phyloP scores from a whole-genome alignment of 92 coral and sea anemone genomes.

The Zoanthus solanderi region DNA sequence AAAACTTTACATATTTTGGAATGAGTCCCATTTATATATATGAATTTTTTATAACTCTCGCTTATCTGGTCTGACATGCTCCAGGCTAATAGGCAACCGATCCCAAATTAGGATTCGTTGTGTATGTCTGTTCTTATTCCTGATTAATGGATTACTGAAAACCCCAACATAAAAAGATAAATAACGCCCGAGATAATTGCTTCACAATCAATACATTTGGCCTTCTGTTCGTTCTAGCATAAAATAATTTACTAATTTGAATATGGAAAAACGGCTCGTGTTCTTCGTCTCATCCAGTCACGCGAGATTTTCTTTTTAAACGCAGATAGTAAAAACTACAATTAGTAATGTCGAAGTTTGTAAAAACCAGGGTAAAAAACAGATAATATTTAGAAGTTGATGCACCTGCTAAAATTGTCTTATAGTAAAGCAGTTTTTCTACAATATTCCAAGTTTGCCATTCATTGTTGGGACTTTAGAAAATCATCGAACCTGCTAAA shows the following conservation, averaged over 20 bases:
- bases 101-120: slow-evolving; percentile 91
- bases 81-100: slow-evolving; percentile 58
- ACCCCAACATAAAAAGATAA: slow-evolving; percentile 86
- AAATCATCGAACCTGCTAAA: slow-evolving; percentile 29
- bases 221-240: slow-evolving; percentile 98
- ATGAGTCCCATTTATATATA: slow-evolving; percentile 53
- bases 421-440: slow-evolving; percentile 28
- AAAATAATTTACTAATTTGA: slow-evolving; percentile 95
- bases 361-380: slow-evolving; percentile 10
- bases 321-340: slow-evolving; percentile 29
- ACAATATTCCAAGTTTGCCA: slow-evolving; percentile 15
- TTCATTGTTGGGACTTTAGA: slow-evolving; percentile 45
- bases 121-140: slow-evolving; percentile 51
- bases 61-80: slow-evolving; percentile 49
- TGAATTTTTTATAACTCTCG: slow-evolving; percentile 52
- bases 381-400: background rate
- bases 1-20: slow-evolving; percentile 50
- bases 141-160: slow-evolving; percentile 79
- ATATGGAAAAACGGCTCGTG: slow-evolving; percentile 87
- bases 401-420: slow-evolving; percentile 38
- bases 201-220: slow-evolving; percentile 85
- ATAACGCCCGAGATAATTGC: slow-evolving; percentile 89
- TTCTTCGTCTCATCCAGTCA: slow-evolving; percentile 64
- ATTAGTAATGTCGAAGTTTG: background rate
- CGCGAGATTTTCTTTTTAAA: slow-evolving; percentile 74